Percentiles rank a stretch among this genome's conserved stretches.
These are phyloP conservation scores for Melitaea athalia DNA, from an alignment of 2,888 invertebrate genomes.

Conservation along the genomic window DNA sequence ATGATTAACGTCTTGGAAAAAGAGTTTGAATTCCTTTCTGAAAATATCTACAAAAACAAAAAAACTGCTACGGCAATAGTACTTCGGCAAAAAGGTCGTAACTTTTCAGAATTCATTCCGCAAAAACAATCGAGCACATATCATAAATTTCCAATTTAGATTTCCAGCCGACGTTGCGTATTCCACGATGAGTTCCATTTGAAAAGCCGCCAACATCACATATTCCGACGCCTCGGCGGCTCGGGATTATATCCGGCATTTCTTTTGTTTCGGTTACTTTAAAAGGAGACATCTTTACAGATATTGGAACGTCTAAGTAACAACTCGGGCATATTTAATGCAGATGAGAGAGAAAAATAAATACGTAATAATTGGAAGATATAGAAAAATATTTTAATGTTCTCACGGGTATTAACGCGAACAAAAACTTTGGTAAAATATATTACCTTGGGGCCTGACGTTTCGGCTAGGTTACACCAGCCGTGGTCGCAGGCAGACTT, in stretches of 20 bases:
- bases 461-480: no score
- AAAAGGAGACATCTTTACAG: conserved; percentile 16
- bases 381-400: no score
- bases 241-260: conserved; percentile 18
- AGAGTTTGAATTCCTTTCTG: no score
- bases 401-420: no score
- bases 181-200: conserved; percentile 4
- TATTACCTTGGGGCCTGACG: no score
- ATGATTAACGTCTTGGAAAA: no score
- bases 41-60: no score
- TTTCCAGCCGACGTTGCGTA: neutral
- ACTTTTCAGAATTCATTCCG: neutral
- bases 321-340: neutral
- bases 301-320: conserved; percentile 20
- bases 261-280: conserved; percentile 21
- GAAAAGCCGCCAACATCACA: conserved; percentile 12
- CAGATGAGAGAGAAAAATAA: neutral
- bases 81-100: neutral
- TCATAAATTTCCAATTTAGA: neutral
- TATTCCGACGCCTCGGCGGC: conserved; percentile 17
- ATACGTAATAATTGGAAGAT: neutral
- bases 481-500: no score
- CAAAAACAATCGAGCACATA: neutral
- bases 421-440: no score
- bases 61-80: neutral